Base-by-base conservation (phyloP, 37 sponge, comb jelly and placozoan genomes). In the Tethya wilhelma region DNA sequence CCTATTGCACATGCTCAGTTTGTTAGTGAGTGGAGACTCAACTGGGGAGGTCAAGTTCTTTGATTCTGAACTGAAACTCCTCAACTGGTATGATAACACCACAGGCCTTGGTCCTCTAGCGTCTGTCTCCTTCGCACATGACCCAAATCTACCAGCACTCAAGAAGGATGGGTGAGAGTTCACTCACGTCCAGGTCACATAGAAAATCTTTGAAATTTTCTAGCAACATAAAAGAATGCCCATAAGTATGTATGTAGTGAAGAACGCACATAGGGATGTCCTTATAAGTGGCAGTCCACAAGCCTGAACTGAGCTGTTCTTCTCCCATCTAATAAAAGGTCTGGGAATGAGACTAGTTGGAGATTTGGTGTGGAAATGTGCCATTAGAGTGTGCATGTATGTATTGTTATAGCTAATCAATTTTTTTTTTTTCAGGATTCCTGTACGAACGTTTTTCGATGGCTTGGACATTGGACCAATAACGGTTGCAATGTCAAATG, bases 11-110 rank as follows among this genome's bases (percentile, higher is more conserved):
- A 57, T 73, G 5, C 39, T 41, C 69, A 87, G 91, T 29, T 73
- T 79, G 45, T 43, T 96, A 38, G 98, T 94, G 44, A 91, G 82
- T 26, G 98, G 95, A 2, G 93, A 94, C 65, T 72, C 69, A 39
- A 71, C 46, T 20, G 98, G 98, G 9, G 67, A 80, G 74, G 83
- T 97, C 17, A 91, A 89, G 73, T 97, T 97, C 65, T 97, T 85
- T 87, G 90, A 94, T 67, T 59, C 78, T 29, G 83, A 91, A 14
- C 78, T 97, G 53, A 89, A 90, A 44, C 58, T 97, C 26, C 72
- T 90, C 25, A 82, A 97, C 84, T 97, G 98, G 98, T 97, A 79
- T 56, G 86, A 84, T 14, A 79, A 75, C 59, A 59, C 43, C 26
- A 39, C 78, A 26, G 69, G 76, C 42, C 65, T 34, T 72, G 95